Base-by-base conservation (phyloP, 2,888 invertebrate species). In the Bedellia somnulentella region DNA sequence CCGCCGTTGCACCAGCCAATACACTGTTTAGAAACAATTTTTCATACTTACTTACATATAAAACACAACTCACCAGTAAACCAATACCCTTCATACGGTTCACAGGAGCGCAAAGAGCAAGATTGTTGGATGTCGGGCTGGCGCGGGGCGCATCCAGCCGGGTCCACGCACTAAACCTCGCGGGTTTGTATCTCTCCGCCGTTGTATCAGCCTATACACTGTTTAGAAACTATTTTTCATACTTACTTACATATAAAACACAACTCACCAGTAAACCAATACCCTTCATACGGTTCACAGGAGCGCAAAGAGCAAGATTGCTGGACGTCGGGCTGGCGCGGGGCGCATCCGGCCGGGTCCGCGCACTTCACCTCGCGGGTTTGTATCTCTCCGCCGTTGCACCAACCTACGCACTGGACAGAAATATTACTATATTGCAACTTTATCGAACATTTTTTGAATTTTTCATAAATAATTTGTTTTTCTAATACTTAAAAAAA, bases 181-280 rank as follows among this genome's bases (percentile, higher is more conserved):
- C 92, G 78, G 4, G 82, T 83, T 53, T 89, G 88, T 1, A 83
- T 57, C 1, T 91, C 91, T 0, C 79, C 80, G 0, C 89, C 91
- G 2, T 70, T 61, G 46, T 91, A 92, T 48, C 82, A 81, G 22
- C 82, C 82, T 12, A 88, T 85, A 49, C 91, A 91, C 78, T 85
- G 57, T n/a, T n/a, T n/a, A n/a, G n/a, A n/a, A n/a, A n/a, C n/a
- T n/a, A n/a, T n/a, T n/a, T n/a, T n/a, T n/a, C n/a, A n/a, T n/a
- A n/a, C n/a, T n/a, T n/a, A n/a, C n/a, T n/a, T n/a, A n/a, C n/a
- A n/a, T n/a, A n/a, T n/a, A n/a, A n/a, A n/a, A n/a, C n/a, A n/a
- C n/a, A n/a, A 31, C 16, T 41, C 49, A 76, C 93, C 91, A 14
- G 85, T 79, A 58, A 91, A 93, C 94, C 94, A 94, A 43, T 85